phyloP scores from a whole-genome alignment of 2,888 invertebrate genomes.

The Linnaemya vulpina region DNA sequence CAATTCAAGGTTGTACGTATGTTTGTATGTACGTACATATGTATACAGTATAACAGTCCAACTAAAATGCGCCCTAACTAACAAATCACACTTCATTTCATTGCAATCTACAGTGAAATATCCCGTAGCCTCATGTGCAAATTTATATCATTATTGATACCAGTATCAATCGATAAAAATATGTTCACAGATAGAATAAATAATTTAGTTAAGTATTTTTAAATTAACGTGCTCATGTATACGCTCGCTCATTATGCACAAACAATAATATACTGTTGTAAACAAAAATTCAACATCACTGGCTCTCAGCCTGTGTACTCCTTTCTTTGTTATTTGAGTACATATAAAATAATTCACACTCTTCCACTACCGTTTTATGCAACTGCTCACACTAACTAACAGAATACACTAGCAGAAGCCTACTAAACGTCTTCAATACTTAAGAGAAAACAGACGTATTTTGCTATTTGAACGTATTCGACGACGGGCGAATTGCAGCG shows the following conservation, averaged over 20 bases:
- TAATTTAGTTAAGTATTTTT: conserved; percentile 58
- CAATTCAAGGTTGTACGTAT: conserved; percentile 2
- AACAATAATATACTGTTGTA: conserved; percentile 43
- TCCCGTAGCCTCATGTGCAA: not conserved
- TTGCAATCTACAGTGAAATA: conserved; percentile 30
- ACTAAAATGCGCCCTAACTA: not conserved
- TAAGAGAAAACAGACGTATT: conserved; percentile 68
- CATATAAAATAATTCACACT: not conserved
- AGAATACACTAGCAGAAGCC: conserved; percentile 37
- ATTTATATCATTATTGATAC: conserved; percentile 10
- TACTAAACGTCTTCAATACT: conserved; percentile 52
- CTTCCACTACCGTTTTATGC: conserved; percentile 43
- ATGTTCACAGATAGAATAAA: not conserved
- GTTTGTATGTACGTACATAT: not conserved
- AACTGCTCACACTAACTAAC: conserved; percentile 60
- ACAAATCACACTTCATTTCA: conserved; percentile 26
- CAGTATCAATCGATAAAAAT: conserved; percentile 45
- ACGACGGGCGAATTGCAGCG: conserved; percentile 52
- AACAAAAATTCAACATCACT: conserved; percentile 50
- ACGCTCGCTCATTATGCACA: conserved; percentile 8
- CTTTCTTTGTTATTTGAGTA: not conserved
- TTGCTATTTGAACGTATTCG: conserved; percentile 58
- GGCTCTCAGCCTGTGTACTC: not conserved
- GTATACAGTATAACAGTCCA: conserved; percentile 10
- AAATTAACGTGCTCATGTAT: conserved; percentile 34